Percentiles rank a stretch among this genome's conserved stretches.
Evolutionary conservation across 2,113 vertebrate species (phyloP).

Genomic region (Gymnocephalus cernua): DNA sequence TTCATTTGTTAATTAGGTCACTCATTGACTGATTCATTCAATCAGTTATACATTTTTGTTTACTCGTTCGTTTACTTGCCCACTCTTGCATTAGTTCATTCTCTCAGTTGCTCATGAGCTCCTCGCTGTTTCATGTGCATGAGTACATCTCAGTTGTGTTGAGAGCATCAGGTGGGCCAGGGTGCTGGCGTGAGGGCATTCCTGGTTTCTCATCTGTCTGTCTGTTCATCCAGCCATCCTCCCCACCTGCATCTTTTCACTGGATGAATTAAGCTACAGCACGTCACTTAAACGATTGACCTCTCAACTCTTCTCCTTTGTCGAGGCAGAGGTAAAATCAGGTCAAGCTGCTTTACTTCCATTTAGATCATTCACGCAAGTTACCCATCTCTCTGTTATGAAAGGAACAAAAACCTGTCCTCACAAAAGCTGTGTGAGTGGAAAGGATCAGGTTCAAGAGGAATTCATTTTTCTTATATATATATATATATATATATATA

Average conservation of each 20-base stretch:
- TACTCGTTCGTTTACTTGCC: neutral
- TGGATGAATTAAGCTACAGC: neutral
- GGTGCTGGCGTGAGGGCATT: neutral
- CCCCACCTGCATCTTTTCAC: neutral
- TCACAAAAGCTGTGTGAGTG: neutral
- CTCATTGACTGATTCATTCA: neutral
- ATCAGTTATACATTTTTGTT: neutral
- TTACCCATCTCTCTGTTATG: neutral
- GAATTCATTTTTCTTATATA: neutral
- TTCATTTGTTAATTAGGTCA: neutral
- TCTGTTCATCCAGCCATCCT: too few relatives aligned
- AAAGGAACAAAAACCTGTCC: conserved; percentile 35
- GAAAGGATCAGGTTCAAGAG: conserved; percentile 14
- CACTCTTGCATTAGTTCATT: neutral
- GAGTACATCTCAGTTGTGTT: neutral
- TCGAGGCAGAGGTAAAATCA: neutral
- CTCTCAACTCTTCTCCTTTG: conserved; percentile 12
- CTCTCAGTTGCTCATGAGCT: conserved; percentile 16
- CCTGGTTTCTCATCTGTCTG: neutral
- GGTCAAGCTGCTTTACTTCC: conserved; percentile 3
- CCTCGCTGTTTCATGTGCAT: neutral
- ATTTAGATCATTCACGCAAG: neutral
- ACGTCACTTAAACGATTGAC: neutral
- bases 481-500: neutral
- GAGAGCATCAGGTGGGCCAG: neutral